Percentiles rank a stretch among this genome's conserved stretches.
phyloP scores from a whole-genome alignment of 1,140 invertebrate genomes.

The Drosophila willistoni region DNA sequence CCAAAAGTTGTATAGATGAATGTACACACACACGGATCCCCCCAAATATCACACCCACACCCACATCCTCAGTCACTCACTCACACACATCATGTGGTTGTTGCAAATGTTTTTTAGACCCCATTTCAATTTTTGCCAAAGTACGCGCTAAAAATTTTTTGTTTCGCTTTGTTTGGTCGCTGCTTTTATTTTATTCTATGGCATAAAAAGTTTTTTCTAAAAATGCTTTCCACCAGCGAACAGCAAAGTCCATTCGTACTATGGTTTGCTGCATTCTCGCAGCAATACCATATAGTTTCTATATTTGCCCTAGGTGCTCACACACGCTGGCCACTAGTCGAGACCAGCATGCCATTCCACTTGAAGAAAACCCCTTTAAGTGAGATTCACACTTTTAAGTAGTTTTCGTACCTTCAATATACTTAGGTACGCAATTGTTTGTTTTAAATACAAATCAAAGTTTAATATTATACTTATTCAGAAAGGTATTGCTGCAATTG shows the following conservation, averaged over 20 bases:
- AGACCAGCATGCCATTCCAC: background rate
- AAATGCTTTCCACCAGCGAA: conserved; percentile 41
- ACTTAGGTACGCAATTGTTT: no score
- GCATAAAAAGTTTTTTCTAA: conserved; percentile 55
- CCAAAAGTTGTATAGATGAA: conserved; percentile 50
- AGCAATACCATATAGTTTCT: conserved; percentile 59
- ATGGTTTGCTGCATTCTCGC: conserved; percentile 34
- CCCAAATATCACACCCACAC: conserved; percentile 2
- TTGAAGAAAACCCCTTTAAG: background rate
- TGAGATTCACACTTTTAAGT: background rate
- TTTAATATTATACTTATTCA: no score
- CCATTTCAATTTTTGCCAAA: conserved; percentile 56
- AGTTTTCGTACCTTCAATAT: no score
- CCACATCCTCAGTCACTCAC: conserved; percentile 5
- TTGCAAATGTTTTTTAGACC: conserved; percentile 38
- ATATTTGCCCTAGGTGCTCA: conserved; percentile 55
- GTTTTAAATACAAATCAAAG: no score
- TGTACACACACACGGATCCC: background rate
- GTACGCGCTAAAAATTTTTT: conserved; percentile 31
- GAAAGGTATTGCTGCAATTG: no score
- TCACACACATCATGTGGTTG: conserved; percentile 43
- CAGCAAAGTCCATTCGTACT: conserved; percentile 21
- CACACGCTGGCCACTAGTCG: background rate
- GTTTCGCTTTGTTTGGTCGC: conserved; percentile 6
- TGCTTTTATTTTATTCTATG: conserved; percentile 31